Base-by-base conservation (phyloP, 2,888 invertebrate species). In the Cecidostiba fungosa region DNA sequence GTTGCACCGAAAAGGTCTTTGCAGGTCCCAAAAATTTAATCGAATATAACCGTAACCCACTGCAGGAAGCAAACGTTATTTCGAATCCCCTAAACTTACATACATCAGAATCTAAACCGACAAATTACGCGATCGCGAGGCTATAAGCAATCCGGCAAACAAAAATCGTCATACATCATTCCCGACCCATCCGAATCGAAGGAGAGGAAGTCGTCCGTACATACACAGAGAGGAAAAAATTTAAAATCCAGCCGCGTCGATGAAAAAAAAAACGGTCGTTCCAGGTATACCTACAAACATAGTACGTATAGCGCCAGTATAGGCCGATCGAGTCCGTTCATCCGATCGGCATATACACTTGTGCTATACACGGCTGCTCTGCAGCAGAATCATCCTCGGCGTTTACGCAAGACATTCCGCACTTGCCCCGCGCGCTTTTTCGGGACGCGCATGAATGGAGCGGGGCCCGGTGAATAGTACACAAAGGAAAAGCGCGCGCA, bases 361-460 rank as follows among this genome's bases (percentile, higher is more conserved):
- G 92, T 91, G 88, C 90, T 16, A 3, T 50, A 6, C 14, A 16
- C 54, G 54, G 54, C n/a, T 59, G 23, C n/a, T 39, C 72, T 32
- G 3, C 19, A 47, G 70, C 77, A 23, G 50, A 73, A 32, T 26
- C 39, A 72, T 36, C 26, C 26, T 29, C 47, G 85, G 86, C 90
- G 89, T 91, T 93, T 92, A 91, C 92, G 93, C 90, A 93, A 93
- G 92, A 89, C 91, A 90, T 90, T 90, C 91, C 89, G 93, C 93
- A 93, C 93, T 93, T 93, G 93, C 91, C 89, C 88, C 59, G n/a
- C 26, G 19, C 47, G n/a, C 36, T 66, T 39, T 47, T 50, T 70
- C 70, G 32, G 32, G 77, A 39, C 26, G 54, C 50, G 50, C 69
- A 59, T 77, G 81, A 79, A 83, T 82, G 70, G 54, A 6, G 8